Conservation (phyloP, 2,797 vertebrate genomes). For the Furcifer pardalis region DNA sequence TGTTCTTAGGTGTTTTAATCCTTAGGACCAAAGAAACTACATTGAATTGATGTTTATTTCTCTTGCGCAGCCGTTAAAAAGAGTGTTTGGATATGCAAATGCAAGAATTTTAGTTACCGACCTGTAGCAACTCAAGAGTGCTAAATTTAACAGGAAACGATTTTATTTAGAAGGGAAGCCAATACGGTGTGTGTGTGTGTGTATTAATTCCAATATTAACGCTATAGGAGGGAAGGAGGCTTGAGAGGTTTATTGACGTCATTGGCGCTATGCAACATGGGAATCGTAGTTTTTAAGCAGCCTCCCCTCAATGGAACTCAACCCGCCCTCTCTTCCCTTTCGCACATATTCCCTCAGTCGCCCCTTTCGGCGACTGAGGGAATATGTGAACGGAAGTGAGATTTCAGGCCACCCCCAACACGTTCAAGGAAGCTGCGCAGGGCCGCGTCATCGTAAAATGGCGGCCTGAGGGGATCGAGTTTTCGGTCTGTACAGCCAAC, state of each 20-base stretch:
- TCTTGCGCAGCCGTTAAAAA: neutral
- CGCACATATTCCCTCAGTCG: accelerated
- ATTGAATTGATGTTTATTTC: neutral
- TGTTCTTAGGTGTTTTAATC: neutral
- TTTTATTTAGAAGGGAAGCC: too few relatives aligned
- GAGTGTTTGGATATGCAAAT: too few relatives aligned
- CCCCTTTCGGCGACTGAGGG: accelerated
- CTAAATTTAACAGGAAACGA: too few relatives aligned
- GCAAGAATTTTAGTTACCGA: neutral
- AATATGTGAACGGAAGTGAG: constrained; percentile 57
- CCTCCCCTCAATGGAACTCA: too few relatives aligned
- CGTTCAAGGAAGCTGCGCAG: constrained; percentile 43
- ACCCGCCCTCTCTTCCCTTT: neutral
- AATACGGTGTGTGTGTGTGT: too few relatives aligned
- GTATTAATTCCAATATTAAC: too few relatives aligned
- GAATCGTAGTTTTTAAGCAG: neutral
- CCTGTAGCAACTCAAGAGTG: too few relatives aligned
- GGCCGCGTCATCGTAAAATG: constrained; percentile 67
- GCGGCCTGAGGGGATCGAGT: constrained; percentile 42
- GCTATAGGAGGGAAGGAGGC: too few relatives aligned
- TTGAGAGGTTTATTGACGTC: neutral
- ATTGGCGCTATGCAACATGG: neutral
- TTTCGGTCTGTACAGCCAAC: neutral
- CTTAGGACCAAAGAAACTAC: neutral
- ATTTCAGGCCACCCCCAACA: neutral